A percentile compares a stretch with the other conserved stretches of the same genome.
These are phyloP conservation scores for Caretta caretta DNA, from an alignment of 2,113 vertebrate genomes.

Conservation along the genomic window DNA sequence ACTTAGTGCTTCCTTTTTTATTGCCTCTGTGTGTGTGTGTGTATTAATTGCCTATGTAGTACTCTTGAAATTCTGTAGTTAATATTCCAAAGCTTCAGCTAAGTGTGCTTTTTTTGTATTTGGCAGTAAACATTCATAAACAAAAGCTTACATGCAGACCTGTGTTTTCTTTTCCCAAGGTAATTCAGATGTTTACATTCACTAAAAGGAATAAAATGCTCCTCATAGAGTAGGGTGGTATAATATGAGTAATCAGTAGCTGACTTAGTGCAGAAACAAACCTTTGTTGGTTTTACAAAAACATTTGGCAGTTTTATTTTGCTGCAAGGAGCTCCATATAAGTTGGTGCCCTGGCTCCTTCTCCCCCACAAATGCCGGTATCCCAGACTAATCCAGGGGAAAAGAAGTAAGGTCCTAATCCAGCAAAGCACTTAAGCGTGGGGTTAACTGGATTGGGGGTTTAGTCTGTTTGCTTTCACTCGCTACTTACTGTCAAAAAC, in stretches of 20 bases:
- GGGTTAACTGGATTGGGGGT: not conserved
- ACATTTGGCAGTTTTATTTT: not conserved
- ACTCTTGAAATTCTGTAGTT: not conserved
- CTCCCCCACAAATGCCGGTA: not conserved
- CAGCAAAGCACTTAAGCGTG: not conserved
- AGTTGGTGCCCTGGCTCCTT: not conserved
- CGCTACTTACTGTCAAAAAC: too few relatives aligned
- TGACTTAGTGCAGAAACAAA: not conserved
- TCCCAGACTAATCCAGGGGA: not conserved
- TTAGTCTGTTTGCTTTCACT: too few relatives aligned
- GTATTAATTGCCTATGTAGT: not conserved
- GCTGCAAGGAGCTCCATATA: not conserved
- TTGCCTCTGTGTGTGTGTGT: not conserved
- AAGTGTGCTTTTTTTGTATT: not conserved
- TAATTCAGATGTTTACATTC: not conserved
- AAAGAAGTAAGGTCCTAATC: not conserved
- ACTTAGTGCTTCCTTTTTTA: not conserved
- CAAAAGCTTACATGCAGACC: rapidly evolving
- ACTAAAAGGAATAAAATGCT: not conserved
- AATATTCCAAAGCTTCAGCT: not conserved
- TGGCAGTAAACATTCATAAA: not conserved
- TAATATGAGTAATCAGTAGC: not conserved
- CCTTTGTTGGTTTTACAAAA: not conserved
- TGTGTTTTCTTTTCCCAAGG: not conserved
- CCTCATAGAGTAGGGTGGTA: not conserved